phyloP scores from a whole-genome alignment of 1,140 invertebrate species.

The Mizuhopecten yessoensis region DNA sequence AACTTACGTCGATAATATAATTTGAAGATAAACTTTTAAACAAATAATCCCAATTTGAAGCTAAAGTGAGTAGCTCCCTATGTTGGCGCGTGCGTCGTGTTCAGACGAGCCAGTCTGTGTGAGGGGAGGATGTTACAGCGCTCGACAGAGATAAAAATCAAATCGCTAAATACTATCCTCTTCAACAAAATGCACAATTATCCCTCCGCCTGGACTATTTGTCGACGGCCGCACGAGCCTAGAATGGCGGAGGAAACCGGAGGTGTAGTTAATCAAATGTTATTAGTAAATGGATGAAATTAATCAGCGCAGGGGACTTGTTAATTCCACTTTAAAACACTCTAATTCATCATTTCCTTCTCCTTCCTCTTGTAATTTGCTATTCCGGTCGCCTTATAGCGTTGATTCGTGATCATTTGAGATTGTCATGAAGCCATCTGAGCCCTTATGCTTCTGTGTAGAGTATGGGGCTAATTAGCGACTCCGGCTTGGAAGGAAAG shows the following conservation, averaged over 20 bases:
- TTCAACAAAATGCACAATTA: slow-evolving; percentile 41
- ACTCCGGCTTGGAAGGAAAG: neutral
- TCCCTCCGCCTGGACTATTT: slow-evolving; percentile 20
- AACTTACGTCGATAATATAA: neutral
- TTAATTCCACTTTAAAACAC: slow-evolving; percentile 55
- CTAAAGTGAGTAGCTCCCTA: neutral
- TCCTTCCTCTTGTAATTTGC: slow-evolving; percentile 19
- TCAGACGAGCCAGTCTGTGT: neutral
- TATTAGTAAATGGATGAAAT: slow-evolving; percentile 67
- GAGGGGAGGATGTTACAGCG: slow-evolving; percentile 40
- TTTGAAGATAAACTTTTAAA: neutral
- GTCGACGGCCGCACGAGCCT: slow-evolving; percentile 48
- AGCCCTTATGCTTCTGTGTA: neutral
- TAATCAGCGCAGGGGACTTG: slow-evolving; percentile 65
- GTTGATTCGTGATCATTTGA: slow-evolving; percentile 58
- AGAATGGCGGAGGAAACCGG: slow-evolving; percentile 43
- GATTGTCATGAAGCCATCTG: slow-evolving; percentile 27
- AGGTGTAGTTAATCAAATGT: slow-evolving; percentile 62
- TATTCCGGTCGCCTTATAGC: slow-evolving; percentile 43
- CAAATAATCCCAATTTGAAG: neutral
- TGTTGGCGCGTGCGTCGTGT: neutral
- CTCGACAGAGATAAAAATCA: slow-evolving; percentile 44
- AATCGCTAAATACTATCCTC: slow-evolving; percentile 37
- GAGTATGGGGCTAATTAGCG: slow-evolving; percentile 27
- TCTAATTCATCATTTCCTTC: slow-evolving; percentile 64